These are phyloP conservation scores for Nothocercus julius DNA, from an alignment of 2,113 vertebrate genomes.

Conservation along the genomic window DNA sequence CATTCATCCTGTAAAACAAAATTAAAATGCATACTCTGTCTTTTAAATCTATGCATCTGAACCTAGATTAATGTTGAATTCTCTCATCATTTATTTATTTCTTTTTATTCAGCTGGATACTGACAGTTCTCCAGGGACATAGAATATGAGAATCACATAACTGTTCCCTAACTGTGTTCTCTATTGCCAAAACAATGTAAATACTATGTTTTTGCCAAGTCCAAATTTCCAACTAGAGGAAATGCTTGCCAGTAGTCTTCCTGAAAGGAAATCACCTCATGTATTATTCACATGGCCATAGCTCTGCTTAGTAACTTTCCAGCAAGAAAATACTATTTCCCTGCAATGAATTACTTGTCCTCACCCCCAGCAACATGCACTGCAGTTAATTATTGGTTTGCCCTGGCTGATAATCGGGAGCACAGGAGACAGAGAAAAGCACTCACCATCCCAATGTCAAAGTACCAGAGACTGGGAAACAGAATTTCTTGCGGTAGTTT, in stretches of 20 bases:
- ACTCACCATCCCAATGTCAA: background rate
- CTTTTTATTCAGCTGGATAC: background rate
- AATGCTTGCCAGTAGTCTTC: background rate
- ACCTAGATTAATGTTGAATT: background rate
- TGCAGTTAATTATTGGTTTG: background rate
- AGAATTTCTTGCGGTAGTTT: background rate
- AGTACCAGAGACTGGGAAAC: background rate
- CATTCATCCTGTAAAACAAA: background rate
- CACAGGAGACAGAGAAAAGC: background rate
- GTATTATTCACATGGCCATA: background rate
- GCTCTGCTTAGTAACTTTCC: background rate
- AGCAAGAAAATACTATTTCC: background rate
- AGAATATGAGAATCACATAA: background rate
- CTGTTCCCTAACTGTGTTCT: background rate
- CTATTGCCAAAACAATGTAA: background rate
- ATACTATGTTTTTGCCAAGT: background rate
- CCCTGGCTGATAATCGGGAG: background rate
- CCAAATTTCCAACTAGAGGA: background rate
- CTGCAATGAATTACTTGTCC: background rate
- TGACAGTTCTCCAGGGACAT: background rate
- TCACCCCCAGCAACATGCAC: background rate
- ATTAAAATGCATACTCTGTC: rapidly evolving
- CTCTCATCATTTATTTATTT: slow-evolving; percentile 15
- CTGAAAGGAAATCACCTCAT: slow-evolving; percentile 21
- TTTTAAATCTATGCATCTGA: background rate